Conservation (phyloP, 2,113 vertebrate species). For the Cyanocitta stelleri region DNA sequence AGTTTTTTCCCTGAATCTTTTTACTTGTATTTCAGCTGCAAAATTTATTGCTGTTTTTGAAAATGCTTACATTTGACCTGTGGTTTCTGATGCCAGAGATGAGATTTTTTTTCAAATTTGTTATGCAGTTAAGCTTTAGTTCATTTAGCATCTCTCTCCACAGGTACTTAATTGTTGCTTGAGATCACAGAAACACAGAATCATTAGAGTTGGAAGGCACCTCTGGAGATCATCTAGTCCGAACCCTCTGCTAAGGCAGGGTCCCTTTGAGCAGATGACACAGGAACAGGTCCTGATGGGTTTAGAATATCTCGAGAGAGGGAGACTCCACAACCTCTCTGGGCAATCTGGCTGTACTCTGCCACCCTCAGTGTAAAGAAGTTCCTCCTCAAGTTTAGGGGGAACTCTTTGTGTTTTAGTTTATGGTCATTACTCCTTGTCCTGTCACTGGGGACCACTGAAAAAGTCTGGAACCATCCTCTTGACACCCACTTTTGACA, state of each 20-base stretch:
- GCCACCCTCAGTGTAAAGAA: background rate
- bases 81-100: background rate
- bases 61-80: background rate
- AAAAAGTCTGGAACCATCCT: background rate
- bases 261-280: too few relatives aligned
- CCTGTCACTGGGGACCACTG: too few relatives aligned
- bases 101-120: background rate
- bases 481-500: background rate
- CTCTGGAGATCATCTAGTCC: background rate
- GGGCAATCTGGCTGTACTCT: background rate
- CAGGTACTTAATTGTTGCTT: background rate
- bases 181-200: background rate
- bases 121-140: background rate
- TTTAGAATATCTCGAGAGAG: background rate
- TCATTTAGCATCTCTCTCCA: background rate
- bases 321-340: background rate
- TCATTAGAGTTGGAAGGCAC: background rate
- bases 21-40: background rate
- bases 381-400: background rate
- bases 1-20: background rate
- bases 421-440: background rate
- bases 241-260: background rate
- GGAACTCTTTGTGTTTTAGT: background rate
- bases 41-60: background rate
- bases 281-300: accelerated